These are phyloP conservation scores for Lindbergichthys nudifrons DNA, from an alignment of 2,797 vertebrate genomes.

Conservation along the genomic window DNA sequence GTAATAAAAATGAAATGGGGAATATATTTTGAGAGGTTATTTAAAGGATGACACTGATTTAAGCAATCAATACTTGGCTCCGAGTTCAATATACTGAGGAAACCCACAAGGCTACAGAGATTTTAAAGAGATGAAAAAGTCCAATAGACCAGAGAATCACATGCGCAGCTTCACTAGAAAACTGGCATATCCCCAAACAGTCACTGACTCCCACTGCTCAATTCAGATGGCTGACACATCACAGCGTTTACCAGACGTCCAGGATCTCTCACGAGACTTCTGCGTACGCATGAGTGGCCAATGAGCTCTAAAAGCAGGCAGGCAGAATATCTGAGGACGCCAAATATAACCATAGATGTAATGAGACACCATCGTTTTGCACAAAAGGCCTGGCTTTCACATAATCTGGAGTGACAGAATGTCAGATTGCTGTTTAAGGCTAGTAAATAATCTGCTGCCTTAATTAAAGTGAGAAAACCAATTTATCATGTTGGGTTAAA, in stretches of 20 bases:
- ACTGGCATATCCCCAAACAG: conserved; percentile 48
- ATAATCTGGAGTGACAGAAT: conserved; percentile 26
- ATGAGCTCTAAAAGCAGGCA: conserved; percentile 9
- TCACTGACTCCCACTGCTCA: conserved; percentile 26
- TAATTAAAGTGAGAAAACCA: conserved; percentile 4
- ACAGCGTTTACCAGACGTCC: conserved; percentile 36
- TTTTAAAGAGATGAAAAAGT: conserved; percentile 45
- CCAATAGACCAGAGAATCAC: conserved; percentile 30
- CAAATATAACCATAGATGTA: conserved; percentile 5
- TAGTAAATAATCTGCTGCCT: conserved; percentile 27
- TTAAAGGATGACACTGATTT: conserved; percentile 55
- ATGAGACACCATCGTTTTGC: conserved; percentile 33
- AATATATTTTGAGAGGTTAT: conserved; percentile 39
- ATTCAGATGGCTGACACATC: conserved; percentile 47
- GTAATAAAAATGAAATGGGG: neutral
- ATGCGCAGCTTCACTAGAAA: conserved; percentile 23
- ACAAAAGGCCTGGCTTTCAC: conserved; percentile 15
- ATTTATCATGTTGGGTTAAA: conserved; percentile 6
- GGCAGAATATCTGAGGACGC: neutral
- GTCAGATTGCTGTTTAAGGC: conserved; percentile 1
- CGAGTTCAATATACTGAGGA: conserved; percentile 20
- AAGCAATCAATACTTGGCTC: conserved; percentile 61
- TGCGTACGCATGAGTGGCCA: conserved; percentile 16
- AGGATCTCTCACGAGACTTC: conserved; percentile 18
- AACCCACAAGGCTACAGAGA: conserved; percentile 15